Percentiles rank a stretch among this genome's conserved stretches.
phyloP scores from a whole-genome alignment of 2,797 vertebrate genomes.

The Coendou prehensilis region DNA sequence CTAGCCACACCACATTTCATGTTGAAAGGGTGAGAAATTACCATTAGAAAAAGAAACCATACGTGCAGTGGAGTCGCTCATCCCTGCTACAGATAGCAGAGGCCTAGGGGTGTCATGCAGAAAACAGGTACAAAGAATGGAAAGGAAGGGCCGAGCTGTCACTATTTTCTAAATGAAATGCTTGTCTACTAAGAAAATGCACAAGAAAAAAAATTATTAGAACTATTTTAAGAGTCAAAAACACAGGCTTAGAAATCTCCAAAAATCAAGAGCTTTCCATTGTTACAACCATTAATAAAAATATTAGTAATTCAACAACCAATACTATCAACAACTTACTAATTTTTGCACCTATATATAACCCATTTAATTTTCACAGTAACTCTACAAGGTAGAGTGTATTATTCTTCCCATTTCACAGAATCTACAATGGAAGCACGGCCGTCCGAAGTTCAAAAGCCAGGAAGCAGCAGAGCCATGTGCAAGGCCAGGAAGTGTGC shows the following conservation, averaged over 20 bases:
- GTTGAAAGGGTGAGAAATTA: not conserved
- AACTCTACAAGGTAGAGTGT: not conserved
- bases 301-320: not conserved
- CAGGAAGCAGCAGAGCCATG: not conserved
- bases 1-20: not conserved
- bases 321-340: not conserved
- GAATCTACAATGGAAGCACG: not conserved
- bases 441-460: not conserved
- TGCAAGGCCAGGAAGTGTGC: not conserved
- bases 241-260: not conserved
- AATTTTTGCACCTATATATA: not conserved
- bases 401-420: not conserved
- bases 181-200: not conserved
- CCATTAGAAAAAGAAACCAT: not conserved
- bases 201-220: not conserved
- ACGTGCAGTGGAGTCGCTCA: not conserved
- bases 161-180: not conserved
- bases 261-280: not conserved
- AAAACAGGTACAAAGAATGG: not conserved
- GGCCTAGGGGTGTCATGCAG: accelerated
- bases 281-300: slow-evolving; percentile 12
- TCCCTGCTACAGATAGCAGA: not conserved
- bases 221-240: slow-evolving; percentile 26
- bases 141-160: not conserved
- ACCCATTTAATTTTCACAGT: not conserved